Conservation (phyloP, 53 echinoderm and acorn worm genomes). For the Temnopleurus reevesii region DNA sequence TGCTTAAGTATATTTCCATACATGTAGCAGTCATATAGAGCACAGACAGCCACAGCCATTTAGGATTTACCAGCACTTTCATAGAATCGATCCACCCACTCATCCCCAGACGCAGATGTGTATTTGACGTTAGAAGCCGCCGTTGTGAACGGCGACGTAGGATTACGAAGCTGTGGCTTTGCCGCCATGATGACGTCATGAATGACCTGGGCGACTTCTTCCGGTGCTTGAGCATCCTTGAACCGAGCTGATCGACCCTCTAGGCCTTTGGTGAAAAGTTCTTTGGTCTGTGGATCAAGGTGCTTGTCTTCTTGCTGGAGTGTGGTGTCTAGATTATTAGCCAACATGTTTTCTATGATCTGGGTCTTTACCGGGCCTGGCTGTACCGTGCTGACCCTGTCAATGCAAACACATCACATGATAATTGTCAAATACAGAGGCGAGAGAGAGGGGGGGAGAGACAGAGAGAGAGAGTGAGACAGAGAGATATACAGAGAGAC, state of each 20-base stretch:
- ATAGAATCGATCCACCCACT: background rate
- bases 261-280: background rate
- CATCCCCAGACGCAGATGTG: background rate
- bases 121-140: background rate
- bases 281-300: background rate
- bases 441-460: no score
- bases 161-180: constrained; percentile 51
- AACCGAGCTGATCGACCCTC: background rate
- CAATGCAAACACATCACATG: no score
- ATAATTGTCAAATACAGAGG: no score
- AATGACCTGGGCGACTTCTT: constrained; percentile 59
- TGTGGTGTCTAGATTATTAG: background rate
- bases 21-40: no score
- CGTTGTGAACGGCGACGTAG: background rate
- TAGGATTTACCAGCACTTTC: no score
- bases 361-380: background rate
- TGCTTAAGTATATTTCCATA: no score
- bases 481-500: no score
- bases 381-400: background rate
- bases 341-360: background rate
- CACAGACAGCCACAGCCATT: no score
- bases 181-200: constrained; percentile 49
- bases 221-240: background rate
- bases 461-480: no score
- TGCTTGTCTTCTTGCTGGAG: background rate